These are phyloP conservation scores for Ceratina australensis DNA, from an alignment of 1,140 invertebrate genomes.

Conservation along the genomic window DNA sequence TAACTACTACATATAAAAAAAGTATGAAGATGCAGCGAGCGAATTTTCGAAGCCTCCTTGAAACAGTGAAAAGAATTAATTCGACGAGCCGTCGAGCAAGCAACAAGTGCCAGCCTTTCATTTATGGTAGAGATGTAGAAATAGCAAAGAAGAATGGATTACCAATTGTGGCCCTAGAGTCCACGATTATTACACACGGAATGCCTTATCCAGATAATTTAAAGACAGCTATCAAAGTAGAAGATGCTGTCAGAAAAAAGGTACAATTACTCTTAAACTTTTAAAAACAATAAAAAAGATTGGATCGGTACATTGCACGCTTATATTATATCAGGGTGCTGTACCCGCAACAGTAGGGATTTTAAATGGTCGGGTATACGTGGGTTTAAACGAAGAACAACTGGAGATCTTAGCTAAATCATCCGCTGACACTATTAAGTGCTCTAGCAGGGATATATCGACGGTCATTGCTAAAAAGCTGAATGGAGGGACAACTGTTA, in stretches of 20 bases:
- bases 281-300: not conserved
- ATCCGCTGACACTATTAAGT: conserved; percentile 81
- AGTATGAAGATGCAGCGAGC: conserved; percentile 25
- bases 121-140: conserved; percentile 80
- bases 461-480: conserved; percentile 85
- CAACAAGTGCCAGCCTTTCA: not conserved
- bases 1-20: not conserved
- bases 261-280: conserved; percentile 72
- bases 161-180: conserved; percentile 96
- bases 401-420: conserved; percentile 81
- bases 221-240: conserved; percentile 90
- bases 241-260: conserved; percentile 86
- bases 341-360: conserved; percentile 97
- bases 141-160: conserved; percentile 80
- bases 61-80: not conserved
- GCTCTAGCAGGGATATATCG: conserved; percentile 92
- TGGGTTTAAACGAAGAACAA: conserved; percentile 86
- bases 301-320: not conserved
- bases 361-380: conserved; percentile 89
- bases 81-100: conserved; percentile 1
- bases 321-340: conserved; percentile 83
- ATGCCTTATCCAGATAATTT: conserved; percentile 97
- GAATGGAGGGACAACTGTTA: conserved; percentile 97
- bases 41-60: not conserved
- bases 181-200: conserved; percentile 98